Evolutionary conservation across 2,113 vertebrate species (phyloP).

Genomic region (Atlantisia rogersi): DNA sequence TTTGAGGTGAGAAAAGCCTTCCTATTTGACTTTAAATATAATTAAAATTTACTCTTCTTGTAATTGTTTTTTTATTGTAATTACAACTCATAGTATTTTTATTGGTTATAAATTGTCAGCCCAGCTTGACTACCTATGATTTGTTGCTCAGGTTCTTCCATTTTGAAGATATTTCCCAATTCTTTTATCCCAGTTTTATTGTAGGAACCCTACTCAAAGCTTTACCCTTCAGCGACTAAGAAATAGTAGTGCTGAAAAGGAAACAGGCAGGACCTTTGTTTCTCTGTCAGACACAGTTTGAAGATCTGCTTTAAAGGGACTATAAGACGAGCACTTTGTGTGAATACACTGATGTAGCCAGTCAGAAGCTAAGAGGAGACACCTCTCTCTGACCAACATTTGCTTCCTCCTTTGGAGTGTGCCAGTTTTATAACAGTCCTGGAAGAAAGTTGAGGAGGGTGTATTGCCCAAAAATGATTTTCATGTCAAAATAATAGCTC

Average conservation of each 20-base stretch:
- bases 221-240: not conserved
- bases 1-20: not conserved
- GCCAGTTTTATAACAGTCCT: not conserved
- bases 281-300: not conserved
- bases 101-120: not conserved
- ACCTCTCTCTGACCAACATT: not conserved
- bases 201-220: not conserved
- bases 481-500: not conserved
- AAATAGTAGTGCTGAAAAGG: not conserved
- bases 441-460: not conserved
- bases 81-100: not conserved
- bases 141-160: not conserved
- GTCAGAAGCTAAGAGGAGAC: not conserved
- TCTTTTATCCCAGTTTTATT: not conserved
- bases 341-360: not conserved
- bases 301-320: not conserved
- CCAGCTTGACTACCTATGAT: not conserved
- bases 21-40: not conserved
- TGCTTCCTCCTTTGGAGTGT: not conserved
- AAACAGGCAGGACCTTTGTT: not conserved
- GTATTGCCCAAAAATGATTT: not conserved
- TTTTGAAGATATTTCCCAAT: not conserved
- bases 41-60: accelerated
- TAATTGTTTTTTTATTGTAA: accelerated
- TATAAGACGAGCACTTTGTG: not conserved